Evolutionary conservation across 2,113 vertebrate genomes (phyloP).

Genomic region (Psittacula cyanocephala): DNA sequence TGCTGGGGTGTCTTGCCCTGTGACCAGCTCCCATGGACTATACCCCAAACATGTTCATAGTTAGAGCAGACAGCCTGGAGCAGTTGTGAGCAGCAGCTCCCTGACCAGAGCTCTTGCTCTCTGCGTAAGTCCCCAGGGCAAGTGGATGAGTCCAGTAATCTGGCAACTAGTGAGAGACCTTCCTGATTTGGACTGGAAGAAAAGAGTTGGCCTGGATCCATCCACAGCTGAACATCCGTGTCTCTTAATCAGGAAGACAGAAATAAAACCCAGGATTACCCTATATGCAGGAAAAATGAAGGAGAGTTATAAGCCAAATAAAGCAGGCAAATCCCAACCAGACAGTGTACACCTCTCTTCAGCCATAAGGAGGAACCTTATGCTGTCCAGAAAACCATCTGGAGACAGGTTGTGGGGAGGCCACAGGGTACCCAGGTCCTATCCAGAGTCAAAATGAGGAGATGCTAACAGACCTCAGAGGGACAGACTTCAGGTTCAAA

Average conservation of each 20-base stretch:
- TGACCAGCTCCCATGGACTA: neutral
- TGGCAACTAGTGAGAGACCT: accelerated
- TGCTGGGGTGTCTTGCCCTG: neutral
- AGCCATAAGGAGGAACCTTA: neutral
- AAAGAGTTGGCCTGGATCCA: neutral
- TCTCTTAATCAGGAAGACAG: neutral
- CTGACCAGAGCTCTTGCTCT: neutral
- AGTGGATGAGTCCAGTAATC: neutral
- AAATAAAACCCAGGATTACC: neutral
- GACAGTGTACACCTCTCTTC: neutral
- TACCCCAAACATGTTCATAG: neutral
- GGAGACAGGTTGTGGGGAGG: neutral
- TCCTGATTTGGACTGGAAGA: neutral
- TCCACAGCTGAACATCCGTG: neutral
- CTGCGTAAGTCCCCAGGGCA: neutral
- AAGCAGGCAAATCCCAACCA: neutral
- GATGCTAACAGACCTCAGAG: neutral
- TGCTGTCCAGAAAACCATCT: neutral
- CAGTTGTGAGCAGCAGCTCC: neutral
- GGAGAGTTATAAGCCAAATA: accelerated
- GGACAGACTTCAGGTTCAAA: neutral
- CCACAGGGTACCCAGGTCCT: neutral
- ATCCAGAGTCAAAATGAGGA: neutral
- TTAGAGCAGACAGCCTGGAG: neutral
- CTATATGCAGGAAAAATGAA: neutral